Conservation (phyloP, 2,888 invertebrate species). For the Isotomurus palustris region DNA sequence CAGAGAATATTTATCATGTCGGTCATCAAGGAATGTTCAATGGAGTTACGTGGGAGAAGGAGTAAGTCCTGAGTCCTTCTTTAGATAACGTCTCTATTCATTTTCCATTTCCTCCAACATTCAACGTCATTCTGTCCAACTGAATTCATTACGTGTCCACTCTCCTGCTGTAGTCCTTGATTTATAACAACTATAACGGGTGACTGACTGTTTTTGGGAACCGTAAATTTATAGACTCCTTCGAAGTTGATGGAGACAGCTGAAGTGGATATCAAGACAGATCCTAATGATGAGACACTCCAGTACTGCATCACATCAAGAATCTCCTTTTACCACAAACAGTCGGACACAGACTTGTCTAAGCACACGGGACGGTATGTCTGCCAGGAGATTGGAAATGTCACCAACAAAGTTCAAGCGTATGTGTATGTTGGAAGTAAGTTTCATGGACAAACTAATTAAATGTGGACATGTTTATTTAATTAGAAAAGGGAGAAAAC, state of each 20-base stretch:
- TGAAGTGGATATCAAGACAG: slow-evolving; percentile 22
- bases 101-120: no score
- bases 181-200: no score
- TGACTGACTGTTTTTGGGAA: no score
- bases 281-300: slow-evolving; percentile 19
- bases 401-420: slow-evolving; percentile 10
- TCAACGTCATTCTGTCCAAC: no score
- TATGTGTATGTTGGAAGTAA: slow-evolving; percentile 31
- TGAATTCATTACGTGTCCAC: no score
- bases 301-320: slow-evolving; percentile 25
- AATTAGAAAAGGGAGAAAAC: no score
- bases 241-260: slow-evolving; percentile 30
- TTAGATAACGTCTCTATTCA: no score
- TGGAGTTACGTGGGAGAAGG: slow-evolving; percentile 35
- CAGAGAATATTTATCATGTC: slow-evolving; percentile 28
- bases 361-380: slow-evolving; percentile 28
- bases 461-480: background rate
- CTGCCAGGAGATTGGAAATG: slow-evolving; percentile 29
- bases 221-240: slow-evolving; percentile 29
- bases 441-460: background rate
- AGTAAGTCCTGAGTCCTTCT: slow-evolving; percentile 14
- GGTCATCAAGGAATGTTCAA: slow-evolving; percentile 27
- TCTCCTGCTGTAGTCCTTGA: no score
- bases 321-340: slow-evolving; percentile 27
- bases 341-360: slow-evolving; percentile 23